A percentile compares a stretch with the other conserved stretches of the same genome.
Conservation (phyloP, 1,140 invertebrate genomes). For the Drosophila sucinea region DNA sequence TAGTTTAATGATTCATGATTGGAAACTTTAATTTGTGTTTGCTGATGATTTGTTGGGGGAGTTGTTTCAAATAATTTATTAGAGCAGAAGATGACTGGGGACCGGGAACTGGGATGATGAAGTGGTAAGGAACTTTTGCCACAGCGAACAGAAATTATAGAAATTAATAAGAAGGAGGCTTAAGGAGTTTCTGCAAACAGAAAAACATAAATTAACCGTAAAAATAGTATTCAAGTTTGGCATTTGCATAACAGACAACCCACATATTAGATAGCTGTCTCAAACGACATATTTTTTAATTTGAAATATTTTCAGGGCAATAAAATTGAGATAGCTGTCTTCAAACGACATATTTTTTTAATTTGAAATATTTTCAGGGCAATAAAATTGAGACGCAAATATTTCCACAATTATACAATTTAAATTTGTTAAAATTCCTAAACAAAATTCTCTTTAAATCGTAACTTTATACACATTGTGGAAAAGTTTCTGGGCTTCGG, state of each 20-base stretch:
- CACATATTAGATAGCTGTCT: too few relatives aligned
- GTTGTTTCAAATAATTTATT: conserved; percentile 46
- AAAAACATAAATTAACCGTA: not conserved
- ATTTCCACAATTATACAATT: not conserved
- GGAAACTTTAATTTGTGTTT: conserved; percentile 55
- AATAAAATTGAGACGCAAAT: too few relatives aligned
- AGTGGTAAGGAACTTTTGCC: conserved; percentile 14
- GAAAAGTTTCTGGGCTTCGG: conserved; percentile 5
- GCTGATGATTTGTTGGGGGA: conserved; percentile 50
- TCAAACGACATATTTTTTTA: too few relatives aligned
- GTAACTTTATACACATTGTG: not conserved
- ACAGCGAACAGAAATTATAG: not conserved
- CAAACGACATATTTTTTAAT: too few relatives aligned
- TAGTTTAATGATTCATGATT: conserved; percentile 73
- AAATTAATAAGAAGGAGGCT: not conserved
- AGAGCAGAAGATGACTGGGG: conserved; percentile 4
- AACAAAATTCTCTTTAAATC: conserved; percentile 6
- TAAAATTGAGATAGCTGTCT: too few relatives aligned
- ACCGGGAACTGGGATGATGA: not conserved
- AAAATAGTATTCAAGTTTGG: too few relatives aligned
- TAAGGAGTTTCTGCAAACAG: not conserved
- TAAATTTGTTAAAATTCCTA: not conserved
- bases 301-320: too few relatives aligned
- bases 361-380: too few relatives aligned
- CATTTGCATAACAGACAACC: too few relatives aligned